Evolutionary conservation across 2,797 vertebrate genomes (phyloP), one percentile per base, ranked within the genome.

Genomic region (Mastacembelus armatus): DNA sequence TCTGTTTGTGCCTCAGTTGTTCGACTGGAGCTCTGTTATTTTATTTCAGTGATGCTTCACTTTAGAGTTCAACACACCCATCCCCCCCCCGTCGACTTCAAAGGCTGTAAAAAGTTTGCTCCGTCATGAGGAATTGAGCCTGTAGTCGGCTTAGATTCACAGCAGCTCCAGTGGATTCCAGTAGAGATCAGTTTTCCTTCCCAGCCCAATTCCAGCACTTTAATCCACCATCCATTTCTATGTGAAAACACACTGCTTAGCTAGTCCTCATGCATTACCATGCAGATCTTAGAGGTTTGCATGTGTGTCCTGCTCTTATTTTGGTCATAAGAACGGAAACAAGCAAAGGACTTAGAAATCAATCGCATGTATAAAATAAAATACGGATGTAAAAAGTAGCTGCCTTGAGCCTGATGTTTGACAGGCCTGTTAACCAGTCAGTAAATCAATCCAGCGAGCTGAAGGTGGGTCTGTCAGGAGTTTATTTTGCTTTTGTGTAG

Each of bases 401-500:
- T 60, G 4, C 16, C 12, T 35, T 54, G 2, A 55, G 26, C n/a
- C 14, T 40, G 6, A 42, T 56, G 18, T 55, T 33, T 60, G 54
- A 56, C 33, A n/a, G 21, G 33, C 9, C 24, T 56, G 32, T 30
- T 36, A 66, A 35, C 29, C 43, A 49, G 55, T 70, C 16, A 42
- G 19, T n/a, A 32, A 47, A 59, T 52, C 15, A 54, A 16, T 69
- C 19, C 38, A 18, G 5, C 30, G 5, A 55, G 36, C 38, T 66
- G 26, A 55, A 42, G 49, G 51, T 7, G 8, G 44, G 27, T 27
- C 38, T 12, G 14, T 48, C 22, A 40, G 49, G 18, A 10, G 1
- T 69, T 64, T 71, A 21, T 71, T 78, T 77, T 32, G 4, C 54
- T 68, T 62, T 40, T 48, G 57, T 67, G 47, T 58, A 30, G 36